These are phyloP conservation scores for Nasonia giraulti DNA, from an alignment of 1,140 invertebrate species.

Conservation along the genomic window DNA sequence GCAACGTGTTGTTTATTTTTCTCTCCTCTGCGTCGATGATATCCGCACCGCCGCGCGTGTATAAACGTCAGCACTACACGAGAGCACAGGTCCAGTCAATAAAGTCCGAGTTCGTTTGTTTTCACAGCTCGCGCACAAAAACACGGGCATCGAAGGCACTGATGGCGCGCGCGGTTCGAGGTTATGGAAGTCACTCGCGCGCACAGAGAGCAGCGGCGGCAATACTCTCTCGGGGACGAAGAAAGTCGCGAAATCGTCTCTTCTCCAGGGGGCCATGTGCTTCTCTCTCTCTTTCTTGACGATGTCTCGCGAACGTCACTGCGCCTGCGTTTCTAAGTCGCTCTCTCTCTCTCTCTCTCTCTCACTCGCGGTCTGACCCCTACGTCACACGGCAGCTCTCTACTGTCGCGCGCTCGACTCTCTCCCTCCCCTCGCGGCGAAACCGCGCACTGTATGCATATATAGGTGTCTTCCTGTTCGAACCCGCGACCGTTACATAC, in stretches of 20 bases:
- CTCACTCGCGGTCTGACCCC: conserved; percentile 58
- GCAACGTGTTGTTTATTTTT: background rate
- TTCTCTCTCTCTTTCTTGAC: conserved; percentile 53
- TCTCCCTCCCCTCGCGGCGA: conserved; percentile 39
- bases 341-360: no score
- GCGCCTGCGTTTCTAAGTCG: conserved; percentile 68
- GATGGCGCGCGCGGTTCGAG: background rate
- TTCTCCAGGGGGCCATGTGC: conserved; percentile 66
- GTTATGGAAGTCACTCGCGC: background rate
- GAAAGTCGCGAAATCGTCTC: conserved; percentile 31
- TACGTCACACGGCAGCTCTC: conserved; percentile 52
- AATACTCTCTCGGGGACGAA: conserved; percentile 33
- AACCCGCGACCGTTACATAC: background rate
- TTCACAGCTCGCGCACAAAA: background rate
- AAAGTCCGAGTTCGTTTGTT: background rate
- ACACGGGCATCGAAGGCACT: background rate
- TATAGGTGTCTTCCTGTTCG: background rate
- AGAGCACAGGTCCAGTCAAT: background rate
- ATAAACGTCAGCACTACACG: background rate
- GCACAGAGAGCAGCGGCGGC: background rate
- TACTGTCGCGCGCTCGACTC: conserved; percentile 15
- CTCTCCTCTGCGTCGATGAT: background rate
- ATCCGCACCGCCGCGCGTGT: background rate
- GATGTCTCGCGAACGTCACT: conserved; percentile 65
- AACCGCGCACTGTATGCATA: background rate